Percentiles rank a stretch among this genome's conserved stretches.
Evolutionary conservation across 2,113 vertebrate species (phyloP).

Genomic region (Pangasianodon hypophthalmus): DNA sequence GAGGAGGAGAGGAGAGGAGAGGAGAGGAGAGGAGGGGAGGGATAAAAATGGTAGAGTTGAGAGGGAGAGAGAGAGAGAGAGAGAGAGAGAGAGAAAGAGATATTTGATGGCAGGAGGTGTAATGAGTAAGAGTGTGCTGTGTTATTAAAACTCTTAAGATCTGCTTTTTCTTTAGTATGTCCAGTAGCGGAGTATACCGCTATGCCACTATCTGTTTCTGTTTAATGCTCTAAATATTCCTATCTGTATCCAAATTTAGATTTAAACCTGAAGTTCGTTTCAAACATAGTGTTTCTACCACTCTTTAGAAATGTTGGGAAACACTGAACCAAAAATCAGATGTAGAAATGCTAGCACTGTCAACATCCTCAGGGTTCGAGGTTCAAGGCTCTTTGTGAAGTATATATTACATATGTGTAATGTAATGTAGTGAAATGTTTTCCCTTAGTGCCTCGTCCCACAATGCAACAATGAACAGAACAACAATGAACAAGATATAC

Average conservation of each 20-base stretch:
- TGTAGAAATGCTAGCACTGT: not conserved
- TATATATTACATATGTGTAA: no score
- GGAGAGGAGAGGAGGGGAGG: not conserved
- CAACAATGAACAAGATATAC: no score
- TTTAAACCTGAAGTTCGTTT: no score
- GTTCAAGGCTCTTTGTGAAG: no score
- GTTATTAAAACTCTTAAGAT: not conserved
- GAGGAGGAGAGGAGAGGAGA: not conserved
- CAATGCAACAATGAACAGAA: no score
- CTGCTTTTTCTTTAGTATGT: not conserved
- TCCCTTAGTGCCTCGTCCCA: no score
- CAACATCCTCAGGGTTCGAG: no score
- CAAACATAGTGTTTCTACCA: no score
- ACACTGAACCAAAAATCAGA: not conserved
- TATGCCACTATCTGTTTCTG: not conserved
- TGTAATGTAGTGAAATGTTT: no score
- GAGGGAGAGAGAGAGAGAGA: not conserved
- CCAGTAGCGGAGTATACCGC: not conserved
- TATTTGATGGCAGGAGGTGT: not conserved
- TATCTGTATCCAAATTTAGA: no score
- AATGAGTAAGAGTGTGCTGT: not conserved
- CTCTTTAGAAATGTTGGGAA: not conserved
- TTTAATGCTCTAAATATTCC: no score
- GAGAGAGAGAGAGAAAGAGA: not conserved
- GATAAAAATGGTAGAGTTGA: not conserved